phyloP scores from a whole-genome alignment of 2,888 invertebrate species.

The Drosophila basisetae region DNA sequence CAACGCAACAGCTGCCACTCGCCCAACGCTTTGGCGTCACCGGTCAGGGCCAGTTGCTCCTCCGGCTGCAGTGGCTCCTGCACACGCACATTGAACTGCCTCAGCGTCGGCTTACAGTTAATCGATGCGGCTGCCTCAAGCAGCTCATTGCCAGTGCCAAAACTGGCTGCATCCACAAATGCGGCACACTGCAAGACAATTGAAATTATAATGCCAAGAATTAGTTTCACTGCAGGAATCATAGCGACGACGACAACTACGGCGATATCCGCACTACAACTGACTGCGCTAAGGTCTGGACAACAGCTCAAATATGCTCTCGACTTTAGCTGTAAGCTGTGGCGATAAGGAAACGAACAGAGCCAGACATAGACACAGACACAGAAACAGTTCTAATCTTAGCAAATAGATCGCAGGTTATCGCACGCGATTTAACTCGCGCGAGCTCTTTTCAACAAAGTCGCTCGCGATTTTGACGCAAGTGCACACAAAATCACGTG shows the following conservation, averaged over 20 bases:
- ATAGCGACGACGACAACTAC: conserved; percentile 51
- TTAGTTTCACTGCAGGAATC: conserved; percentile 53
- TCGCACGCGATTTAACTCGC: conserved; percentile 57
- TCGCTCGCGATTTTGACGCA: conserved; percentile 43
- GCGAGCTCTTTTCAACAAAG: conserved; percentile 14
- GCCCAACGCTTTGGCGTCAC: conserved; percentile 89
- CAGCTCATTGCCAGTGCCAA: conserved; percentile 60
- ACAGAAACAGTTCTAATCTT: conserved; percentile 15
- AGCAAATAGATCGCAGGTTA: conserved; percentile 42
- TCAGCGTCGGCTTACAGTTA: conserved; percentile 63
- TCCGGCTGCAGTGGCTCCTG: conserved; percentile 86
- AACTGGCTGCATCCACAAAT: conserved; percentile 65
- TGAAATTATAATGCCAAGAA: conserved; percentile 45
- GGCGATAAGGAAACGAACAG: conserved; percentile 20
- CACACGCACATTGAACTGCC: conserved; percentile 83
- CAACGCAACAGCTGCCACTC: conserved; percentile 89
- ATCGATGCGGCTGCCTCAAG: conserved; percentile 29
- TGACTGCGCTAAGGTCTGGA: conserved; percentile 39
- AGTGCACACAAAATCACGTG: conserved; percentile 67
- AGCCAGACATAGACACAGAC: background rate
- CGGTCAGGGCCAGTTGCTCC: conserved; percentile 90
- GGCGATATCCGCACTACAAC: conserved; percentile 37
- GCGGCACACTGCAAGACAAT: conserved; percentile 76
- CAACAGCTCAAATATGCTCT: conserved; percentile 50
- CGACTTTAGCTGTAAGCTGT: background rate